phyloP scores from a whole-genome alignment of 2,113 vertebrate genomes.

The Rhinichthys klamathensis region DNA sequence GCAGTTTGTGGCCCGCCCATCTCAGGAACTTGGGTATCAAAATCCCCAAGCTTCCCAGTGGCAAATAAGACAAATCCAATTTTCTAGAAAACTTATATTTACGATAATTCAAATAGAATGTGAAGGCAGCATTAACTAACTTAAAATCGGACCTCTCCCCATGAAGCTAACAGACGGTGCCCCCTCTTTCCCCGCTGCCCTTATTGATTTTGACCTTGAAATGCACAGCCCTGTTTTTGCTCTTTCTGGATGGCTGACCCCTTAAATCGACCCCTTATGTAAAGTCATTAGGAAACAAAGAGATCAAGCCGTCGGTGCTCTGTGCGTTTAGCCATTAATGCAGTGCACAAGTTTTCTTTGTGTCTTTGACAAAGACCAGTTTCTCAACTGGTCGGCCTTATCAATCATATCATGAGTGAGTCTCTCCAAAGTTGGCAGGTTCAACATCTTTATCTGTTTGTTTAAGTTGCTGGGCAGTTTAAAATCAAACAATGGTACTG shows the following conservation, averaged over 20 bases:
- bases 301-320: conserved; percentile 36
- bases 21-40: too few relatives aligned
- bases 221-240: conserved; percentile 47
- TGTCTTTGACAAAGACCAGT: conserved; percentile 14
- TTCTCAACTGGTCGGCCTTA: conserved; percentile 16
- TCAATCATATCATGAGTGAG: conserved; percentile 3
- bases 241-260: conserved; percentile 65
- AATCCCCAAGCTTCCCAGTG: too few relatives aligned
- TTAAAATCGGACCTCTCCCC: conserved; percentile 2
- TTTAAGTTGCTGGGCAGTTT: conserved; percentile 55
- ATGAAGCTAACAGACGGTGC: conserved; percentile 28
- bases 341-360: background rate
- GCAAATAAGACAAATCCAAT: too few relatives aligned
- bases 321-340: background rate
- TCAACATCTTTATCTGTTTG: conserved; percentile 53
- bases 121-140: background rate
- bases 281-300: conserved; percentile 69
- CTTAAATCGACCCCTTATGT: conserved; percentile 68
- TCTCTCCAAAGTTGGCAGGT: conserved; percentile 5
- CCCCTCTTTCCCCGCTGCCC: conserved; percentile 19
- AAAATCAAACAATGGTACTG: conserved; percentile 56
- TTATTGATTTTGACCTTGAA: conserved; percentile 53
- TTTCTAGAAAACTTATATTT: too few relatives aligned
- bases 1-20: too few relatives aligned
- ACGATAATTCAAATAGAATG: too few relatives aligned